A percentile compares a stretch with the other conserved stretches of the same genome.
Conservation (phyloP, 2,113 vertebrate species). For the Varanus komodoensis region DNA sequence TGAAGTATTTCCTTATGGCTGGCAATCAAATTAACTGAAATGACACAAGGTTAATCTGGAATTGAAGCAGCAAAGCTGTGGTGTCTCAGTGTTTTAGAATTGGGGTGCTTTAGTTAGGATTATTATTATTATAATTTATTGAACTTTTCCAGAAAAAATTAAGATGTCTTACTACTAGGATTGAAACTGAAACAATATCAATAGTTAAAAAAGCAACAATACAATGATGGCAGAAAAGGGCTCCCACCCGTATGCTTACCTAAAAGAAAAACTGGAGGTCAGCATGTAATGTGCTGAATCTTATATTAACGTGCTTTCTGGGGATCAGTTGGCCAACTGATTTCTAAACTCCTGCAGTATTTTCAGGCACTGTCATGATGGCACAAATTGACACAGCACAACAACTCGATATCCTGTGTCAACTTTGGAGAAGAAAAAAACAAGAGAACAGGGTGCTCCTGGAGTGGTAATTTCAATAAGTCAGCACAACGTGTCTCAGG, state of each 20-base stretch:
- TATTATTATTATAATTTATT: no score
- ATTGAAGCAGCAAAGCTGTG: not conserved
- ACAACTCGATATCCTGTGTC: not conserved
- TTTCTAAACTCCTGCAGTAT: slow-evolving; percentile 30
- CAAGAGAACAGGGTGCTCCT: not conserved
- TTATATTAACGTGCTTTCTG: not conserved
- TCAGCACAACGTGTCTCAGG: not conserved
- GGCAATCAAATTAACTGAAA: not conserved
- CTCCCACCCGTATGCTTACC: accelerated
- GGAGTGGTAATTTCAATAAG: slow-evolving; percentile 30
- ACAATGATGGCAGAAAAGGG: not conserved
- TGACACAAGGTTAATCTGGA: not conserved
- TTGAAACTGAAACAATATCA: no score
- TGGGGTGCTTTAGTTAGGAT: accelerated
- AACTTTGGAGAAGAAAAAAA: slow-evolving; percentile 3
- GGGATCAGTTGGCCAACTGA: not conserved
- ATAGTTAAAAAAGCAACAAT: no score
- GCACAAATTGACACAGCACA: not conserved
- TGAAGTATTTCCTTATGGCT: not conserved
- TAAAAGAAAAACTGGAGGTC: not conserved
- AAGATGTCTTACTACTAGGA: no score
- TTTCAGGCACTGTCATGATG: slow-evolving; percentile 13
- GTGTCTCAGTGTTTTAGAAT: not conserved
- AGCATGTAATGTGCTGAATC: not conserved
- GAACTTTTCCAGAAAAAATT: no score